Evolutionary conservation across 2,113 vertebrate species (phyloP).

Genomic region (Asarcornis scutulata): DNA sequence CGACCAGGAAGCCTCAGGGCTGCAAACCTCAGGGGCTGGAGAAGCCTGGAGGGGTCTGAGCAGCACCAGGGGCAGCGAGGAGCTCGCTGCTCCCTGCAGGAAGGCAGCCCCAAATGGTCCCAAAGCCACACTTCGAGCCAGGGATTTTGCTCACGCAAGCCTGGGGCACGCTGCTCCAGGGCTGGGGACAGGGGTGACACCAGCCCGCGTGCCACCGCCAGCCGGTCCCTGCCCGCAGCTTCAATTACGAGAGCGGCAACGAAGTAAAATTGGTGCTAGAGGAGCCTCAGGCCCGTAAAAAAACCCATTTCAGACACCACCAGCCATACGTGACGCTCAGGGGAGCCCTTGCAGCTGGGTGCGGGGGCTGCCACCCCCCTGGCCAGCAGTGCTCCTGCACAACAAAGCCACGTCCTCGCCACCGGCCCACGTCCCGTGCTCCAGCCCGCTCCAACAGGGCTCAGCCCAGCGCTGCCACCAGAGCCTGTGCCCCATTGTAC

Average conservation of each 20-base stretch:
- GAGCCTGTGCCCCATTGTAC: too few species aligned
- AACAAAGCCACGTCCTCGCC: not conserved
- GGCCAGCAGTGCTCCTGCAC: not conserved
- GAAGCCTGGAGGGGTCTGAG: not conserved
- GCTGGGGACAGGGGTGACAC: too few species aligned
- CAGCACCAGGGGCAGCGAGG: too few species aligned
- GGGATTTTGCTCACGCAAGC: not conserved
- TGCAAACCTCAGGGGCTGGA: not conserved
- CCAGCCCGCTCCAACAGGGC: too few species aligned
- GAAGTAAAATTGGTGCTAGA: accelerated
- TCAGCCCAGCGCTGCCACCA: too few species aligned
- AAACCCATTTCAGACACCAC: not conserved
- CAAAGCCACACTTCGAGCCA: not conserved
- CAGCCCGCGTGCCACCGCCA: not conserved
- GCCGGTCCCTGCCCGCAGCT: not conserved
- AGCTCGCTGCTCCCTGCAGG: not conserved
- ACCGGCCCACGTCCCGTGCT: too few species aligned
- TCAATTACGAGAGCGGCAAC: not conserved
- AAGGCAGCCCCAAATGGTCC: not conserved
- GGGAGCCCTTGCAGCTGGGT: not conserved
- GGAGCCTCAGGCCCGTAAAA: not conserved
- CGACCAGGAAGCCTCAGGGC: not conserved
- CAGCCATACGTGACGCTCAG: not conserved
- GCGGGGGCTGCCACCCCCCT: not conserved
- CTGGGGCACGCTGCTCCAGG: not conserved